Evolutionary conservation across 2,888 invertebrate species (phyloP), one percentile per base, ranked within the genome.

Genomic region (Ferrisia virgata): DNA sequence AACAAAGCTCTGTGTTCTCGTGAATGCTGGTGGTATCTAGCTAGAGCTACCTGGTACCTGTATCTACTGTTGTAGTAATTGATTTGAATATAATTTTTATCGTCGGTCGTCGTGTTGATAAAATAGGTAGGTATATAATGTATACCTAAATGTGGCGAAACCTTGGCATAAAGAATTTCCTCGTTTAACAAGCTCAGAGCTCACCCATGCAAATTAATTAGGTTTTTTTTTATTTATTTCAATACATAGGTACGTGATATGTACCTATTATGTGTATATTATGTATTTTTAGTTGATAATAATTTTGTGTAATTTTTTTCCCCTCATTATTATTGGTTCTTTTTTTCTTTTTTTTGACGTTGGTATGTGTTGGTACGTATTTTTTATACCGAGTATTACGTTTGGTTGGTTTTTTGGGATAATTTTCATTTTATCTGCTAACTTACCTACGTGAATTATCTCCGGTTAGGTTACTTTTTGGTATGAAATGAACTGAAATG

Each of bases 171-270:
- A 76, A 76, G 72, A 76, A 36, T 76, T 76, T 76, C 72, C 72
- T 76, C 36, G 72, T 76, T 76, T 33, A 33, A 76, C 28, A 18
- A 76, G 72, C 36, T 76, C 72, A 76, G 9, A 76, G 72, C 36
- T 76, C 72, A 76, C 33, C 72, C 72, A 76, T 76, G 72, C 72
- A 36, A 76, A 76, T 76, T 76, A 76, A 76, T 76, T 76, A 76
- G 72, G 22, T 76, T 76, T 76, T 76, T 76, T 76, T 69, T 64
- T 9, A 28, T 15, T 69, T 31, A 69, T 69, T 69, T 69, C 31
- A 13, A 69, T 69, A 31, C 47, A 4, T 47, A 13, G 47, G 18
- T 58, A 58, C 25, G 64, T 33, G 18, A 72, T 2, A 25, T 58
- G 2, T 43, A 15, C n/a, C n/a, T 43, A 15, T 2, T 15, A 11